phyloP scores from a whole-genome alignment of 2,113 vertebrate species.

The Toxostoma redivivum region DNA sequence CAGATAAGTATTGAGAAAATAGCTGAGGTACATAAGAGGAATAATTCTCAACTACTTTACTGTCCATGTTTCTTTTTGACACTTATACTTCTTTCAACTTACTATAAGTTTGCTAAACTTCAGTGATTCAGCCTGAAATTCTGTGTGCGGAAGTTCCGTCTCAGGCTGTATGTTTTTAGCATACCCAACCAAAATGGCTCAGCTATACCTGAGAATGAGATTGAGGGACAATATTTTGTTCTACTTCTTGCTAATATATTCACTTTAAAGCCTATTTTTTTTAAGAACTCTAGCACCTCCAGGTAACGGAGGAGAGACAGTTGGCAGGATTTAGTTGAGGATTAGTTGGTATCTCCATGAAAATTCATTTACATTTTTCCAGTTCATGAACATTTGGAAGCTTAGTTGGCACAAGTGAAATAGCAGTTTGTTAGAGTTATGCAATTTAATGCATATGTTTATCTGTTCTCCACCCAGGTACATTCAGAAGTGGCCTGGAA shows the following conservation, averaged over 20 bases:
- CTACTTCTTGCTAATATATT: background rate
- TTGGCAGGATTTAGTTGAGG: background rate
- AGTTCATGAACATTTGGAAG: background rate
- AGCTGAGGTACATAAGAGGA: background rate
- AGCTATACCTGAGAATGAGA: background rate
- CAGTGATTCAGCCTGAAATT: background rate
- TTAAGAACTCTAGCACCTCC: background rate
- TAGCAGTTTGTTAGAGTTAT: background rate
- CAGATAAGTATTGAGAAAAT: background rate
- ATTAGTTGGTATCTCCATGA: background rate
- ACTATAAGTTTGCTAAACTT: background rate
- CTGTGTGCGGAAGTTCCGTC: background rate
- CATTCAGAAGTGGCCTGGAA: background rate
- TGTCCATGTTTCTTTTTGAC: background rate
- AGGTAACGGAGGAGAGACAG: background rate
- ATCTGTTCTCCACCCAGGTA: background rate
- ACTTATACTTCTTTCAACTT: background rate
- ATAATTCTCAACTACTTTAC: background rate
- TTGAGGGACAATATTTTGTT: background rate
- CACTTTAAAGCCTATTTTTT: background rate
- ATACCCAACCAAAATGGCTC: background rate
- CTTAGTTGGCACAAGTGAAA: background rate
- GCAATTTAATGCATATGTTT: background rate
- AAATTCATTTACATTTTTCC: background rate
- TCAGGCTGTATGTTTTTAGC: background rate